These are phyloP conservation scores for Bhutanitis thaidina DNA, from an alignment of 2,888 invertebrate genomes.

Conservation along the genomic window DNA sequence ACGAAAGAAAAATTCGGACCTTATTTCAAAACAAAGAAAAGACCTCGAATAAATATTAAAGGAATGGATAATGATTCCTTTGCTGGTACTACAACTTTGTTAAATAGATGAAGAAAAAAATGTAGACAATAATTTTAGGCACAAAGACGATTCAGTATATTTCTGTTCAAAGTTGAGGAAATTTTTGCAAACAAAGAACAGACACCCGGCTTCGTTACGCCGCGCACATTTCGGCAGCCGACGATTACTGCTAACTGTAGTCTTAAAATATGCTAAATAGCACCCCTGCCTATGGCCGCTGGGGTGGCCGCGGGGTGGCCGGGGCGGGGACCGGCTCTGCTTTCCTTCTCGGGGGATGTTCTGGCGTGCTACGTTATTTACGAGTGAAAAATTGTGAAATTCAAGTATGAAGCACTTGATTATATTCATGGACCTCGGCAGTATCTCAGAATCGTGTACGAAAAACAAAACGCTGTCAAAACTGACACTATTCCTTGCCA, in stretches of 20 bases:
- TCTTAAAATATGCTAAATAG: slow-evolving; percentile 29
- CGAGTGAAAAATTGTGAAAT: neutral
- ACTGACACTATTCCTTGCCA: too few species aligned
- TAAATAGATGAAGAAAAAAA: neutral
- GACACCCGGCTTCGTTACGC: neutral
- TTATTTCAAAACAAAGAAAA: too few species aligned
- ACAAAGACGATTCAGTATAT: neutral
- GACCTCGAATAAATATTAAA: too few species aligned
- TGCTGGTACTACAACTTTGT: too few species aligned
- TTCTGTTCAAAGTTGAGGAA: neutral
- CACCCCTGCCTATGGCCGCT: too few species aligned
- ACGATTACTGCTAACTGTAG: neutral
- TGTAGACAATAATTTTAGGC: neutral
- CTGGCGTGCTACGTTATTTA: neutral
- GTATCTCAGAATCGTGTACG: too few species aligned
- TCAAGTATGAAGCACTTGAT: neutral
- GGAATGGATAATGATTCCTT: too few species aligned
- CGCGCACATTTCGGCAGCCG: neutral
- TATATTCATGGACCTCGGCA: neutral
- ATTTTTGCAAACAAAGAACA: neutral
- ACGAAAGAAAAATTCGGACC: too few species aligned
- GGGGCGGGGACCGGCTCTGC: slow-evolving; percentile 14
- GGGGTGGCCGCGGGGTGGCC: neutral
- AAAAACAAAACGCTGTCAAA: too few species aligned
- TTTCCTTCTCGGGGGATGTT: neutral